Evolutionary conservation across 2,888 invertebrate species (phyloP), one percentile per base, ranked within the genome.

Genomic region (Parelbella ahira): DNA sequence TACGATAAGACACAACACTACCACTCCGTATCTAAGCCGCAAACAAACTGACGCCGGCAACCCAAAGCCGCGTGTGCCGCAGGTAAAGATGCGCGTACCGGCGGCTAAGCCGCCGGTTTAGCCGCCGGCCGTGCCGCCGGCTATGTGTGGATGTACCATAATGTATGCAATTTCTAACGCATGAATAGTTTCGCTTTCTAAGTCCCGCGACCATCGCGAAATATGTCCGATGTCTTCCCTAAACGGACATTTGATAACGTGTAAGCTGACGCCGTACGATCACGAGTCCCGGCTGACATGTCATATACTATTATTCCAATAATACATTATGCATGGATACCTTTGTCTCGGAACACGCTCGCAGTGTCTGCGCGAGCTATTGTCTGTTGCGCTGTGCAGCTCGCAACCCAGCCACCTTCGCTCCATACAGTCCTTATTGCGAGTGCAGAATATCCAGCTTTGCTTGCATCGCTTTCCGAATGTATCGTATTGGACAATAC

Each of bases 351-450:
- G 53, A 56, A 62, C 56, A 48, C 58, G 59, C 51, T n/a, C n/a
- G 56, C 59, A 58, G 59, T 67, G 63, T 71, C 68, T 60, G 60
- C 44, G 53, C 60, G 61, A 57, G 51, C 50, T 51, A 69, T 71
- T 71, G 68, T 68, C 56, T 62, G 25, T 23, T 39, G 30, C 39
- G 12, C 25, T 39, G 19, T 19, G 8, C 3, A 7, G 18, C 30
- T 25, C 9, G 25, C 36, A 9, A 10, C 15, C 12, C 23, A 34
- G 11, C 20, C 8, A 4, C 6, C 8, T 25, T 19, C 23, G 11
- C 23, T 32, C 24, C 24, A 9, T n/a, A 7, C 9, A 18, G 27
- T 9, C 21, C 28, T 39, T 51, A 50, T 43, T 44, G 8, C 41
- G 20, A 38, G 15, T 18, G n/a, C 39, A 1, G 18, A 32, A 11